Conservation (phyloP, 2,113 vertebrate species). For the Cynoglossus semilaevis region DNA sequence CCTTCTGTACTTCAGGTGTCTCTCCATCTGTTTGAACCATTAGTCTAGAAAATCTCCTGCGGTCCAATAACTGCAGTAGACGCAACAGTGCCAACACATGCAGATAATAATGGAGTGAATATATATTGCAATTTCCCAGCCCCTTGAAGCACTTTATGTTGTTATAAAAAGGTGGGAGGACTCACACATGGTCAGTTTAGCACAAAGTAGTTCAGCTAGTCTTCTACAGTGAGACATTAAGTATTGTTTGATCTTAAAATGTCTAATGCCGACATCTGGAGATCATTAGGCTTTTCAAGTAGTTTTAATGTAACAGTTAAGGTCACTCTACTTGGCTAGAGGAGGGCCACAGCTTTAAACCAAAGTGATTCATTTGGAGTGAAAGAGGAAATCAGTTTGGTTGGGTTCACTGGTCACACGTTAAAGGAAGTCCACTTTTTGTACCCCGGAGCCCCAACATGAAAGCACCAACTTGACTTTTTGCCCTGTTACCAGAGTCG, state of each 20-base stretch:
- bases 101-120: slow-evolving; percentile 59
- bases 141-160: slow-evolving; percentile 45
- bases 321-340: slow-evolving; percentile 12
- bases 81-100: slow-evolving; percentile 59
- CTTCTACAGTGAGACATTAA: slow-evolving; percentile 18
- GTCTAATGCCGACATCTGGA: slow-evolving; percentile 43
- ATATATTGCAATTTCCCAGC: slow-evolving; percentile 50
- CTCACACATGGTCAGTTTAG: slow-evolving; percentile 54
- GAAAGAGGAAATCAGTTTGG: slow-evolving; percentile 28
- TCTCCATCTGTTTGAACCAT: slow-evolving; percentile 60
- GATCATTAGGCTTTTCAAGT: slow-evolving; percentile 38
- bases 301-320: slow-evolving; percentile 20
- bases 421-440: background rate
- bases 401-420: slow-evolving; percentile 1
- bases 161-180: slow-evolving; percentile 26
- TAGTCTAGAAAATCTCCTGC: slow-evolving; percentile 44
- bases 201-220: slow-evolving; percentile 41
- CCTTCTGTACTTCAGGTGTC: slow-evolving; percentile 41
- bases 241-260: slow-evolving; percentile 50
- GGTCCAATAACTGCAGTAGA: slow-evolving; percentile 37
- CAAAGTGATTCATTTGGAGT: background rate
- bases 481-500: background rate
- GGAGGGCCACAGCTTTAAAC: background rate
- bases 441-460: slow-evolving; percentile 2
- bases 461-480: slow-evolving; percentile 3